Evolutionary conservation across 2,888 invertebrate species (phyloP).

Genomic region (Oscheius sp.): DNA sequence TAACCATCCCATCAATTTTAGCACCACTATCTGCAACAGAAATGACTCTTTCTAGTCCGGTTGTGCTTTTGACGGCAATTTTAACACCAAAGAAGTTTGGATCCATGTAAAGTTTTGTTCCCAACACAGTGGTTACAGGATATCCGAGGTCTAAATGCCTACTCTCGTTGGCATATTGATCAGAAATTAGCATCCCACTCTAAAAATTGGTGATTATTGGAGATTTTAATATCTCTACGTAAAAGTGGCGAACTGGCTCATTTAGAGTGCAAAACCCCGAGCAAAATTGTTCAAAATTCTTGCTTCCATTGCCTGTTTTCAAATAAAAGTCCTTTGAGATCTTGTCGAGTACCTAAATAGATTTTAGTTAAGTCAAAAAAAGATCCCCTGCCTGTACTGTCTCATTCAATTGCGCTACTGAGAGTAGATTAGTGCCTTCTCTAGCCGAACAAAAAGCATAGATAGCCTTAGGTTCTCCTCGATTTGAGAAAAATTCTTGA

Average conservation of each 20-base stretch:
- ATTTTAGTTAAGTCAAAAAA: neutral
- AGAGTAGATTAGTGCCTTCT: constrained; percentile 58
- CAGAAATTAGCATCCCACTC: constrained; percentile 63
- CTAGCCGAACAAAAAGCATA: constrained; percentile 65
- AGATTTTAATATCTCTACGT: too few relatives aligned
- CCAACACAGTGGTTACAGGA: constrained; percentile 67
- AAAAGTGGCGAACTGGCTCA: constrained; percentile 68
- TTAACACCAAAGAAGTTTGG: constrained; percentile 69
- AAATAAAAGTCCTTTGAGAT: constrained; percentile 58
- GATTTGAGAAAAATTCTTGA: constrained; percentile 62
- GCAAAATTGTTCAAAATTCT: constrained; percentile 63
- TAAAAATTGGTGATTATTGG: too few relatives aligned
- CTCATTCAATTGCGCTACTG: constrained; percentile 60
- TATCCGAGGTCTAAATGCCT: constrained; percentile 58
- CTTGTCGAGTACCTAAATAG: constrained; percentile 56
- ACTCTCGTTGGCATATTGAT: constrained; percentile 54
- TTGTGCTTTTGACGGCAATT: constrained; percentile 36
- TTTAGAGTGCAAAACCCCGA: constrained; percentile 66
- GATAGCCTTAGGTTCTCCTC: constrained; percentile 63
- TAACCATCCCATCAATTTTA: constrained; percentile 30
- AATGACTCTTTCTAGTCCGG: neutral
- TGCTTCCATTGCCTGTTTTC: constrained; percentile 39
- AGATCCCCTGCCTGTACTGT: constrained; percentile 50
- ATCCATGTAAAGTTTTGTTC: constrained; percentile 66
- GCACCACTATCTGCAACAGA: constrained; percentile 36